Conservation (phyloP, 92 coral and sea anemone species). For the Montipora capitata region DNA sequence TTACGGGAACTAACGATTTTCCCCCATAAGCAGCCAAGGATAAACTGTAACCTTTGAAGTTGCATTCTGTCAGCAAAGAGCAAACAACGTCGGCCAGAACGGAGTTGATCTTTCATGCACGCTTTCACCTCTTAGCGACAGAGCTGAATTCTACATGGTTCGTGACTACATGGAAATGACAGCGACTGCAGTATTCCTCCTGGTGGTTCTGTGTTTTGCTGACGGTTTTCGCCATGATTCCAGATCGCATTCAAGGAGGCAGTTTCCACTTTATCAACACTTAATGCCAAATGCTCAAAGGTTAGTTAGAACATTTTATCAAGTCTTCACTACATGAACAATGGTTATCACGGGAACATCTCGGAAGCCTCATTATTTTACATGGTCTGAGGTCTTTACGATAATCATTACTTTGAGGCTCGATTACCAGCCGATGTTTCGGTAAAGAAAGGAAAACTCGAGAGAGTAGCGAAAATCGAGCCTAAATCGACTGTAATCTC, state of each 20-base stretch:
- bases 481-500: no score
- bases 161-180: constrained; percentile 5
- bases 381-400: no score
- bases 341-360: no score
- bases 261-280: constrained; percentile 18
- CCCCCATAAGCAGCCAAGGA: background rate
- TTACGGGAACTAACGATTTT: constrained; percentile 1
- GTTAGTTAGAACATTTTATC: background rate
- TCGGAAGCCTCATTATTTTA: no score
- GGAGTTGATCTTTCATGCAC: background rate
- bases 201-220: constrained; percentile 2
- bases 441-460: no score
- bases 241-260: constrained; percentile 26
- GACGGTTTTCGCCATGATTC: constrained; percentile 29
- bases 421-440: no score
- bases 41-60: no score
- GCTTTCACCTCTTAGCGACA: background rate
- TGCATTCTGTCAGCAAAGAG: no score
- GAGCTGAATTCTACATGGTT: background rate
- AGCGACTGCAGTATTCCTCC: background rate
- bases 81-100: background rate
- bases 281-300: constrained; percentile 6
- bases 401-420: no score
- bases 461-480: no score
- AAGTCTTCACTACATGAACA: no score